Evolutionary conservation across 2,797 vertebrate genomes (phyloP).

Genomic region (Trichosurus vulpecula): DNA sequence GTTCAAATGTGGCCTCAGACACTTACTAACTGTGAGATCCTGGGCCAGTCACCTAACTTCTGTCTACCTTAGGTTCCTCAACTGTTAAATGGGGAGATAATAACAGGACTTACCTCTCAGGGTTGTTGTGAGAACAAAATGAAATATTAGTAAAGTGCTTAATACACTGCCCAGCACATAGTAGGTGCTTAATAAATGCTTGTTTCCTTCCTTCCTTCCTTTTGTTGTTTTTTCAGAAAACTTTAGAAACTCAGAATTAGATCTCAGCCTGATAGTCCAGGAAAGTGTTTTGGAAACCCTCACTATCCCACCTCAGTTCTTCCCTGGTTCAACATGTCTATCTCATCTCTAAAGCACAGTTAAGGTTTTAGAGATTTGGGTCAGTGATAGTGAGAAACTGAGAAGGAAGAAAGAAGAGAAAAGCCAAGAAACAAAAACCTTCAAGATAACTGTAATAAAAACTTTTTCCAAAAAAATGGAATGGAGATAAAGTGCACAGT

Average conservation of each 20-base stretch:
- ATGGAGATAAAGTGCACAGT: background rate
- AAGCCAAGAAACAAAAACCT: slow-evolving; percentile 56
- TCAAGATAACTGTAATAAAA: slow-evolving; percentile 48
- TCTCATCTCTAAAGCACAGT: slow-evolving; percentile 54
- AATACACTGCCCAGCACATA: background rate
- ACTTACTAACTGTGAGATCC: background rate
- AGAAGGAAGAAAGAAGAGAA: slow-evolving; percentile 49
- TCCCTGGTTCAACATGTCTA: slow-evolving; percentile 44
- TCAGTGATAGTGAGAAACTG: slow-evolving; percentile 71
- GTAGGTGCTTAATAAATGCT: background rate
- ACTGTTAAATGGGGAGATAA: background rate
- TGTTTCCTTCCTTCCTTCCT: background rate
- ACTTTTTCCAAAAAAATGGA: slow-evolving; percentile 54
- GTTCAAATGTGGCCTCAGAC: too few species aligned
- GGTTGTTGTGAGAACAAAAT: background rate
- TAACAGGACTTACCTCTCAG: background rate
- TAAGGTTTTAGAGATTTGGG: slow-evolving; percentile 74
- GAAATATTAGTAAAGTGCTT: background rate
- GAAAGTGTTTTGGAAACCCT: background rate
- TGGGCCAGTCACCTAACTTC: background rate
- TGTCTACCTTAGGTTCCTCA: background rate
- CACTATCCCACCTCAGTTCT: background rate
- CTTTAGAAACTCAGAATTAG: background rate
- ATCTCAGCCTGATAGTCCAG: background rate
- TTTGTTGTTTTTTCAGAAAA: background rate